phyloP scores from a whole-genome alignment of 1,140 invertebrate genomes.

The Rhizoglyphus robini region DNA sequence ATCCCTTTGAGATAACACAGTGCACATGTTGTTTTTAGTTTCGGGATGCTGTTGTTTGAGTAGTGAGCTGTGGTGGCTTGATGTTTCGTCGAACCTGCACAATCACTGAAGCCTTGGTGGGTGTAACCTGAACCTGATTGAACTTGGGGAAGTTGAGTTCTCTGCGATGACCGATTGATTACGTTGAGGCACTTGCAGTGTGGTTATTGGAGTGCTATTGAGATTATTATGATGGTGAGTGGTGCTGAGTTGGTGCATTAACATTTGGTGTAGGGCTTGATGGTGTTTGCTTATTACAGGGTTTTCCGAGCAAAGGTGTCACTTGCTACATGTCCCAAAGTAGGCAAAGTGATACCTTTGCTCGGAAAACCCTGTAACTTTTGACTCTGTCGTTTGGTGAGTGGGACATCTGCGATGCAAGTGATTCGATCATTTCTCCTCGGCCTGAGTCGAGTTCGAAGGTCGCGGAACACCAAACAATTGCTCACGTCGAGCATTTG shows the following conservation, averaged over 20 bases:
- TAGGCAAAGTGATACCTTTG: background rate
- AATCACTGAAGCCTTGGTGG: background rate
- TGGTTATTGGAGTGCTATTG: no score
- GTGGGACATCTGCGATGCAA: slow-evolving; percentile 57
- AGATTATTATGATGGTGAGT: background rate
- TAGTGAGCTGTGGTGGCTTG: background rate
- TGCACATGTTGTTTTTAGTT: no score
- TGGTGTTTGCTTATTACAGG: no score
- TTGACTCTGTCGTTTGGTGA: no score
- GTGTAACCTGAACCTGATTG: background rate
- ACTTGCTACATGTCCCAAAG: no score
- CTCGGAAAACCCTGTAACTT: slow-evolving; percentile 20
- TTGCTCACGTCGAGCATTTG: slow-evolving; percentile 80
- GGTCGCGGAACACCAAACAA: slow-evolving; percentile 63
- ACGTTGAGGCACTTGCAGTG: background rate
- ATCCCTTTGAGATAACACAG: no score
- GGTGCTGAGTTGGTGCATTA: no score
- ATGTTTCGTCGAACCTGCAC: slow-evolving; percentile 14
- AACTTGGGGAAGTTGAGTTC: background rate
- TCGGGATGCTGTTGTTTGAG: no score
- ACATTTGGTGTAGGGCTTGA: no score
- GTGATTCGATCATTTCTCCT: slow-evolving; percentile 40
- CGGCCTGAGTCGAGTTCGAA: background rate
- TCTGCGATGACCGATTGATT: background rate
- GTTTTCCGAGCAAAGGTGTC: no score